Base-by-base conservation (phyloP, 2,888 invertebrate species). In the Rhingia campestris region DNA sequence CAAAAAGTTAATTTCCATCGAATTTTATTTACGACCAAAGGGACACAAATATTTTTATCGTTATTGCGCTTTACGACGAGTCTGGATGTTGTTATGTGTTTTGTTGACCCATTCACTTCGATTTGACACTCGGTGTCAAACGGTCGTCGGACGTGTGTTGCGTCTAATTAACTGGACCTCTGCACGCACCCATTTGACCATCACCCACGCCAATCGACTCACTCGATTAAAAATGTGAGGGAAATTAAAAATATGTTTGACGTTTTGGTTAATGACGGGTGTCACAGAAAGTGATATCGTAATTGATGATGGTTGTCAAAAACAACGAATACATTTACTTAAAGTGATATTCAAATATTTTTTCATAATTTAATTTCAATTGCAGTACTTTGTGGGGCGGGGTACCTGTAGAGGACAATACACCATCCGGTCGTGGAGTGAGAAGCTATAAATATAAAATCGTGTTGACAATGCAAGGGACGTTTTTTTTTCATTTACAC, bases 21-120 rank as follows among this genome's bases (percentile, higher is more conserved):
- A 72, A 61, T 72, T 35, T 72, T 61, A 72, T 72, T 72, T 61
- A 72, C 59, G 72, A 72, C 9, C 53, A 22, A 49, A 41, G 10
- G 14, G 7, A 70, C 14, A 41, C 4, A 14, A 22, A 12, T 59
- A 30, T 41, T 61, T 59, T 59, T 51, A 53, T 53, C 41, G 47
- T 58, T 49, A 58, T 45, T 43, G n/a, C 37, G 22, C 22, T 22
- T 22, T 22, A 22, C 22, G 22, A 22, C 22, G 22, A 22, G 22
- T 22, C 22, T 22, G 22, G 22, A 22, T 22, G 22, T 22, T 22
- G 22, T 22, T 22, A 22, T 22, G 22, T 22, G 22, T 22, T 6
- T 30, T n/a, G 9, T 64, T 64, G 64, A 64, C 64, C 49, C 41
- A 32, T 41, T 39, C 9, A 47, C 22, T 37, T 37, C 45, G 45